Percentiles rank a stretch among this genome's conserved stretches.
Conservation (phyloP, 2,113 vertebrate species). For the Psittacus erithacus region DNA sequence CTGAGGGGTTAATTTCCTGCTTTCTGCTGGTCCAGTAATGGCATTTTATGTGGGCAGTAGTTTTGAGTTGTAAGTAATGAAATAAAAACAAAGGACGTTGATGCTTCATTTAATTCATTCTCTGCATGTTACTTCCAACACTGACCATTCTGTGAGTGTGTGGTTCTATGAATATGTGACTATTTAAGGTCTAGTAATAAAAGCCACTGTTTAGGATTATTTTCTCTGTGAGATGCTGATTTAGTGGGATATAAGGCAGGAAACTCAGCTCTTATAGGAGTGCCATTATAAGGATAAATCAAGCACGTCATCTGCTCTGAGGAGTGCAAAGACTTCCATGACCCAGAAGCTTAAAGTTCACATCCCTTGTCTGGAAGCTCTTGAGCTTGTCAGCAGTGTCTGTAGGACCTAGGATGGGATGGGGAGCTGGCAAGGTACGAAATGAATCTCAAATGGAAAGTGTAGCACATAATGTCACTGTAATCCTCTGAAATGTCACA, state of each 20-base stretch:
- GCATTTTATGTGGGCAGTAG: background rate
- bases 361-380: background rate
- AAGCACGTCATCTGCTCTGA: background rate
- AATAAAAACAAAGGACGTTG: background rate
- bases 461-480: accelerated
- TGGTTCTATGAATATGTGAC: background rate
- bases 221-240: background rate
- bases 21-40: background rate
- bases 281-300: background rate
- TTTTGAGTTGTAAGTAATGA: background rate
- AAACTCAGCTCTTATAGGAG: background rate
- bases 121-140: background rate
- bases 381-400: background rate
- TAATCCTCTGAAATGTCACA: background rate
- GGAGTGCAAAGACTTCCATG: background rate
- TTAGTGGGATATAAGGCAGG: background rate
- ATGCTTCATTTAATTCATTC: background rate
- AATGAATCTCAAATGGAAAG: background rate
- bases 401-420: background rate
- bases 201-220: background rate
- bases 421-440: background rate
- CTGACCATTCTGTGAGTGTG: background rate
- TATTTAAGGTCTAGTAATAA: background rate
- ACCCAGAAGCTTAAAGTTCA: background rate
- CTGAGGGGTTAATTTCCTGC: background rate